Evolutionary conservation across 2,888 invertebrate species (phyloP).

Genomic region (Latrodectus hesperus): DNA sequence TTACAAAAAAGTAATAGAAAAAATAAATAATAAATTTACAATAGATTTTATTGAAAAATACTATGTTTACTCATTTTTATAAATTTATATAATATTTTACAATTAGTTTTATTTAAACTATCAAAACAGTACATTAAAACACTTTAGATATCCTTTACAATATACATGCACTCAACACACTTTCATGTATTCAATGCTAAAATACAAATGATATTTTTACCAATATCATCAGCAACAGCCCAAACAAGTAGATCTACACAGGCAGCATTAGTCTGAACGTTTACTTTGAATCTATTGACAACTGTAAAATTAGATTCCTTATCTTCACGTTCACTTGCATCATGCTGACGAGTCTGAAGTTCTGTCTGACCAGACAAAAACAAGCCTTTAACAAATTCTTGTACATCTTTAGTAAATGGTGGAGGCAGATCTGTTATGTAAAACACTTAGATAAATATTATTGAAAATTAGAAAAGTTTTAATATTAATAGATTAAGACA

Average conservation of each 20-base stretch:
- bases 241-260: conserved; percentile 98
- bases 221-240: conserved; percentile 97
- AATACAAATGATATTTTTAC: conserved; percentile 77
- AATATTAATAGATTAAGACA: too few relatives aligned
- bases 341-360: conserved; percentile 84
- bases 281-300: conserved; percentile 91
- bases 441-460: neutral
- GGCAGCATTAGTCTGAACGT: conserved; percentile 97
- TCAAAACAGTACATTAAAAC: too few relatives aligned
- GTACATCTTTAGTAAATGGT: conserved; percentile 94
- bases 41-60: too few relatives aligned
- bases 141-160: too few relatives aligned
- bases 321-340: conserved; percentile 84
- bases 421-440: conserved; percentile 82
- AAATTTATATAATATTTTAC: too few relatives aligned
- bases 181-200: neutral
- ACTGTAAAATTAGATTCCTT: conserved; percentile 86
- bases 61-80: too few relatives aligned
- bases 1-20: too few relatives aligned
- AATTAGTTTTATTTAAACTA: too few relatives aligned
- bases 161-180: neutral
- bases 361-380: conserved; percentile 95
- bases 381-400: conserved; percentile 89
- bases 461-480: too few relatives aligned
- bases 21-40: too few relatives aligned